Conservation (phyloP, 2,797 vertebrate genomes). For the Girardinus metallicus region DNA sequence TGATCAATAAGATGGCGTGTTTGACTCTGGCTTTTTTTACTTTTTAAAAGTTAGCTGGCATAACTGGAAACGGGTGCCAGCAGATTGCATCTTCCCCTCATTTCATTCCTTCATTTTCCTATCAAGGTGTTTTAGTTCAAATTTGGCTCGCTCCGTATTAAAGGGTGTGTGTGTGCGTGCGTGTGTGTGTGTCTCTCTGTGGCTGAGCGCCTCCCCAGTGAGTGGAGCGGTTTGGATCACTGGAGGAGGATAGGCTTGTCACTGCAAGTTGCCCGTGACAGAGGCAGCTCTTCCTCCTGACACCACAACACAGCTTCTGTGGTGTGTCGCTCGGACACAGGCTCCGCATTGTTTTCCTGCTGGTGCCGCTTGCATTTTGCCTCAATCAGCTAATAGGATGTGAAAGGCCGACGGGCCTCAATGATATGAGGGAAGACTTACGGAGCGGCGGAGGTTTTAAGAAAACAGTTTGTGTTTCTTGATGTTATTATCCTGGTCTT, state of each 20-base stretch:
- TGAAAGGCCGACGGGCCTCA: constrained; percentile 77
- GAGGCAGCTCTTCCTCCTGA: constrained; percentile 69
- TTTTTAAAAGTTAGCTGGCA: constrained; percentile 73
- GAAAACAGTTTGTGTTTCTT: constrained; percentile 70
- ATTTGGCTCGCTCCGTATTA: constrained; percentile 25
- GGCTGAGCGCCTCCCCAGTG: constrained; percentile 37
- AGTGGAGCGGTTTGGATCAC: constrained; percentile 59
- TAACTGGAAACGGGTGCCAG: constrained; percentile 54
- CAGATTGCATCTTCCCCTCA: constrained; percentile 46
- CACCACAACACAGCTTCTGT: constrained; percentile 78
- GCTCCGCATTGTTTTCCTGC: constrained; percentile 75
- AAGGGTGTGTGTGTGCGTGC: constrained; percentile 11
- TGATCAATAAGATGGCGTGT: constrained; percentile 74
- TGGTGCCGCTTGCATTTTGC: constrained; percentile 81
- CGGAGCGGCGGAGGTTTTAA: constrained; percentile 58
- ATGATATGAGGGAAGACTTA: constrained; percentile 79
- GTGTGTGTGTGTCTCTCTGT: background rate
- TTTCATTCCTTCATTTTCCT: constrained; percentile 48
- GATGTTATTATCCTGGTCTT: background rate
- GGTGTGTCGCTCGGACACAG: constrained; percentile 75
- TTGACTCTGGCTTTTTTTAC: constrained; percentile 53
- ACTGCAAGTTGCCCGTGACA: constrained; percentile 71
- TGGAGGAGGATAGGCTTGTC: constrained; percentile 74
- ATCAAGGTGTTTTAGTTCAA: constrained; percentile 47
- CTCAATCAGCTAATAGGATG: constrained; percentile 84